Base-by-base conservation (phyloP, 1,140 invertebrate genomes). In the Asobara japonica region DNA sequence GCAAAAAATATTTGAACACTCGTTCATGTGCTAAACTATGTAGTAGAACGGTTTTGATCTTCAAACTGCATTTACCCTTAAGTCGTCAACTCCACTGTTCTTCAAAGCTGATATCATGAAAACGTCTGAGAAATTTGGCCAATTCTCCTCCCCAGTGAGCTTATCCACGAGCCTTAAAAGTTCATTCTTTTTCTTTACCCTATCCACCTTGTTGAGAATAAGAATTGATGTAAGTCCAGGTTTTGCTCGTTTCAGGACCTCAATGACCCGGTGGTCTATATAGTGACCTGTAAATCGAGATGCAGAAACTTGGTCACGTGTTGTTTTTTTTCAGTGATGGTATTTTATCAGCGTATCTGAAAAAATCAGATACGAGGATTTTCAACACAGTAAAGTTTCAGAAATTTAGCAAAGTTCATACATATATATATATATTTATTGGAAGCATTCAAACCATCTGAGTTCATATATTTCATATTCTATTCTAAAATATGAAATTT, bases 161-260 rank as follows among this genome's bases (percentile, higher is more conserved):
- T 86, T 86, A 30, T 88, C 88, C 22, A 93, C 91, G 16, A 94
- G 77, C 16, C 93, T 90, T 27, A 98, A 83, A 20, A 98, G 82
- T 65, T 92, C 87, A 30, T 89, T 82, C 85, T 97, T 97, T 0
- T 91, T 89, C 82, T 93, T 94, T 10, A 98, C 72, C 18, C 87
- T 86, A 88, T 98, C 96, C 64, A 95, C 92, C 90, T 98, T 98
- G 80, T 98, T 98, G 2, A 98, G 82, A 51, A 98, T 90, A 4
- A 98, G 87, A 80, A 98, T 91, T 75, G 92, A 91, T 13, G 93
- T 90, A 78, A 92, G 91, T 0, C 76, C 60, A 11, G 33, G 90
- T 81, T 80, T 91, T 4, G 98, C 82, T 20, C 95, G 86, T 31
- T 91, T 84, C 0, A 96, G 76, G 0, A 97, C 87, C 85, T 91